These are phyloP conservation scores for Drosophila bipectinata DNA, from an alignment of 1,140 invertebrate genomes.

Conservation along the genomic window DNA sequence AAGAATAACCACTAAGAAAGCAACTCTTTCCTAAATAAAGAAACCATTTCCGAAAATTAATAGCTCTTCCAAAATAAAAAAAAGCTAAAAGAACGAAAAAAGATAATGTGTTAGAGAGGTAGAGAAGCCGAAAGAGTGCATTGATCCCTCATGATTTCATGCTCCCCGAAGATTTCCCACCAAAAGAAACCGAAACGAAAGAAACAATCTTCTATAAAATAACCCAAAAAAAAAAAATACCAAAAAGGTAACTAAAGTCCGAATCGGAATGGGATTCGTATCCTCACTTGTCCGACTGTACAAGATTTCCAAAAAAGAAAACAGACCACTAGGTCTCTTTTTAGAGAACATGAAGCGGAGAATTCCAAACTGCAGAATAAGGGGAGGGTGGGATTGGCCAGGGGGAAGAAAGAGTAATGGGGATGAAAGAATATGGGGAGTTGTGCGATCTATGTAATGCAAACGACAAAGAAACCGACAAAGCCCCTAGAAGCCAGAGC, in stretches of 20 bases:
- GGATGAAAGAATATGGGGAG: slow-evolving; percentile 8
- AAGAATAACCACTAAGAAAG: no score
- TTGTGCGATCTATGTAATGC: slow-evolving; percentile 65
- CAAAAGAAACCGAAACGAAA: not conserved
- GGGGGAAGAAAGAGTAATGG: slow-evolving; percentile 3
- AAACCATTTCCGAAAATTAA: not conserved
- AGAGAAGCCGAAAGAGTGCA: slow-evolving; percentile 6
- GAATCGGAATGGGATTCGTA: slow-evolving; percentile 1
- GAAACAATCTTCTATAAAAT: not conserved
- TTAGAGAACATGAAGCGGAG: not conserved
- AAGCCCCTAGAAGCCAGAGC: slow-evolving; percentile 3
- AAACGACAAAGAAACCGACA: slow-evolving; percentile 39
- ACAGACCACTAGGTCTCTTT: slow-evolving; percentile 1
- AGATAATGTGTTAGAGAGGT: not conserved
- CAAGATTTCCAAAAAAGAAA: slow-evolving; percentile 1
- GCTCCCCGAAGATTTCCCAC: slow-evolving; percentile 1
- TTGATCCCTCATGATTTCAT: slow-evolving; percentile 6
- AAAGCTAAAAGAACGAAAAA: not conserved
- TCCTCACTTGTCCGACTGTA: slow-evolving; percentile 57
- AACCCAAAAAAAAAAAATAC: not conserved
- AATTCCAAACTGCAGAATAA: not conserved
- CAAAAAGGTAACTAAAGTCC: not conserved
- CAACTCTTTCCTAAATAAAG: no score
- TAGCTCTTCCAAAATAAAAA: not conserved
- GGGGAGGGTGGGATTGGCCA: not conserved